Conservation (phyloP, 1,140 invertebrate genomes). For the Coelopa frigida region DNA sequence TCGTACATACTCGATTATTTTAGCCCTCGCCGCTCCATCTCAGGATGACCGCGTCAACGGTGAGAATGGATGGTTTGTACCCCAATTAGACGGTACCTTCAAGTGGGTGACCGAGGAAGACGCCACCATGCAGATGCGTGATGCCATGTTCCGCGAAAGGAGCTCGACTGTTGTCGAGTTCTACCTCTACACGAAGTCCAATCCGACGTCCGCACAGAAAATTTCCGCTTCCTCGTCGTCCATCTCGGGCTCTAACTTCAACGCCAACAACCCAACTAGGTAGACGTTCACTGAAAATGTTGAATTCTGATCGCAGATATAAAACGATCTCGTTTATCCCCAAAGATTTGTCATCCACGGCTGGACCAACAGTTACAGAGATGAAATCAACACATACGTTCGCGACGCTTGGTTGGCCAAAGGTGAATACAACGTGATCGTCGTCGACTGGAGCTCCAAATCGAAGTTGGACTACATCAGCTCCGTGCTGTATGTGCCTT, state of each 20-base stretch:
- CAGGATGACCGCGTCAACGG: constrained; percentile 9
- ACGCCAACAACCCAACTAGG: constrained; percentile 18
- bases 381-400: constrained; percentile 13
- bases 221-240: constrained; percentile 4
- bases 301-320: constrained; percentile 41
- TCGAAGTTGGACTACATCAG: constrained; percentile 36
- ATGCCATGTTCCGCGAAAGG: background rate
- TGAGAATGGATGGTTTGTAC: constrained; percentile 25
- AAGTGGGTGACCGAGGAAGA: constrained; percentile 17
- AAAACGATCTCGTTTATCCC: background rate
- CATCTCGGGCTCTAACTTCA: constrained; percentile 17
- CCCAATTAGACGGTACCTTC: constrained; percentile 12
- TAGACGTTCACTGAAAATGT: constrained; percentile 48
- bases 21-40: no score
- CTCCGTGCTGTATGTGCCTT: constrained; percentile 41
- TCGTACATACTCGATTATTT: no score
- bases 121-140: constrained; percentile 9
- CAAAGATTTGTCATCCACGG: constrained; percentile 24
- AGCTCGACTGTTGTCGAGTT: constrained; percentile 3
- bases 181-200: constrained; percentile 20
- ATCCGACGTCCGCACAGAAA: constrained; percentile 11
- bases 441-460: constrained; percentile 47
- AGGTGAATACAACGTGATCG: constrained; percentile 49
- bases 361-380: constrained; percentile 14
- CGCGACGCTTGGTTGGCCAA: constrained; percentile 41